A percentile compares a stretch with the other conserved stretches of the same genome.
phyloP scores from a whole-genome alignment of 2,113 vertebrate species.

The human region DNA sequence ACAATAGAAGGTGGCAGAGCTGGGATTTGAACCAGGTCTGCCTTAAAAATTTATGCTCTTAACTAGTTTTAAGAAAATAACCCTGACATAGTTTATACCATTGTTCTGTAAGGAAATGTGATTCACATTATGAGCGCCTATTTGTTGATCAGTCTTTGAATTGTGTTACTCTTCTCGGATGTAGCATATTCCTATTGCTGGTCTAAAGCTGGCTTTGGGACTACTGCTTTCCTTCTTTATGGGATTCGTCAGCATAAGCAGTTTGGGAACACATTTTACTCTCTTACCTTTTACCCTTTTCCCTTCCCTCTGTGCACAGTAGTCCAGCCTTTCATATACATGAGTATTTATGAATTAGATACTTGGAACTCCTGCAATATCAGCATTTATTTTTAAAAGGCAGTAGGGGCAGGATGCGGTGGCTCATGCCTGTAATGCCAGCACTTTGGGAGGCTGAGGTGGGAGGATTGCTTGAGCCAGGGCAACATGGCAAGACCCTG shows the following conservation, averaged over 20 bases:
- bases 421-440: no score
- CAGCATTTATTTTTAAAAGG: conserved; percentile 28
- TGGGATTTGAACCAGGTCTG: neutral
- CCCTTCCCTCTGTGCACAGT: neutral
- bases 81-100: neutral
- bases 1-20: neutral
- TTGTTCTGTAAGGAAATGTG: neutral
- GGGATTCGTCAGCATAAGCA: neutral
- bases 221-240: neutral
- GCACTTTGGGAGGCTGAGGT: no score
- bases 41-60: conserved; percentile 2
- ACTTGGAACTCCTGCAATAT: neutral
- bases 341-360: neutral
- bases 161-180: neutral
- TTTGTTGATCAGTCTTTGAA: neutral
- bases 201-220: neutral
- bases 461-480: no score
- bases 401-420: no score
- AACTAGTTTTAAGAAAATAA: conserved; percentile 19
- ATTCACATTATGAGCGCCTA: neutral
- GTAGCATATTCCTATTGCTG: neutral
- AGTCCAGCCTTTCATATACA: neutral
- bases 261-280: neutral
- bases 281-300: neutral
- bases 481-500: no score